A percentile compares a stretch with the other conserved stretches of the same genome.
Conservation (phyloP, 2,888 invertebrate genomes). For the Melieria omissa region DNA sequence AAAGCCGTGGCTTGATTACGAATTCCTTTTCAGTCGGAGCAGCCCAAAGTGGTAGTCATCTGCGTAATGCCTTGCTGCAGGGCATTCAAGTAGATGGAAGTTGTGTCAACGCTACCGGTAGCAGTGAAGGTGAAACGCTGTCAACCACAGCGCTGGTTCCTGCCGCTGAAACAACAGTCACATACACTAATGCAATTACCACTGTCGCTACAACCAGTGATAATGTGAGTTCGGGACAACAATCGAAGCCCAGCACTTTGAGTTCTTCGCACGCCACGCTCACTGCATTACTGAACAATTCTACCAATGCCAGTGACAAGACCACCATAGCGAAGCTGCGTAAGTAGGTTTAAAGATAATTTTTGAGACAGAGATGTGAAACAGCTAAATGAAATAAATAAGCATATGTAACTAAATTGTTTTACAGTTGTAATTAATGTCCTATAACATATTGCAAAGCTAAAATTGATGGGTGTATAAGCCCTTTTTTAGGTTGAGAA, state of each 20-base stretch:
- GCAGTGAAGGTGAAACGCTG: neutral
- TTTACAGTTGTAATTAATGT: too few species aligned
- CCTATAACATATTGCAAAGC: too few species aligned
- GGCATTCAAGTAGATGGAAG: slow-evolving; percentile 45
- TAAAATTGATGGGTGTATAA: too few species aligned
- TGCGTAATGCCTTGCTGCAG: slow-evolving; percentile 62
- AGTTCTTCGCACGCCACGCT: slow-evolving; percentile 66
- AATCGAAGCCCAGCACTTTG: slow-evolving; percentile 55
- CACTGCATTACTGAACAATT: slow-evolving; percentile 63
- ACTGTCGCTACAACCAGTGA: slow-evolving; percentile 40
- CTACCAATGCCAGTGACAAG: slow-evolving; percentile 32
- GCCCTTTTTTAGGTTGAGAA: too few species aligned
- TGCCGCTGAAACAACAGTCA: slow-evolving; percentile 22
- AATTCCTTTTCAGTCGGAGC: slow-evolving; percentile 59
- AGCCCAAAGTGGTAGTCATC: slow-evolving; percentile 55
- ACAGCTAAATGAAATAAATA: too few species aligned
- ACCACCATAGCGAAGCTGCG: slow-evolving; percentile 1
- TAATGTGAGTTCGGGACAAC: slow-evolving; percentile 19
- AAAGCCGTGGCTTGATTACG: slow-evolving; percentile 64
- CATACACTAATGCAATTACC: slow-evolving; percentile 36
- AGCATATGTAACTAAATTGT: too few species aligned
- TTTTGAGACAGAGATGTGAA: too few species aligned
- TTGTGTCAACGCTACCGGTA: slow-evolving; percentile 1
- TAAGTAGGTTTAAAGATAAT: neutral
- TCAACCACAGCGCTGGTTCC: neutral